These are phyloP conservation scores for Rhea americana DNA, from an alignment of 2,113 vertebrate genomes.

Conservation along the genomic window DNA sequence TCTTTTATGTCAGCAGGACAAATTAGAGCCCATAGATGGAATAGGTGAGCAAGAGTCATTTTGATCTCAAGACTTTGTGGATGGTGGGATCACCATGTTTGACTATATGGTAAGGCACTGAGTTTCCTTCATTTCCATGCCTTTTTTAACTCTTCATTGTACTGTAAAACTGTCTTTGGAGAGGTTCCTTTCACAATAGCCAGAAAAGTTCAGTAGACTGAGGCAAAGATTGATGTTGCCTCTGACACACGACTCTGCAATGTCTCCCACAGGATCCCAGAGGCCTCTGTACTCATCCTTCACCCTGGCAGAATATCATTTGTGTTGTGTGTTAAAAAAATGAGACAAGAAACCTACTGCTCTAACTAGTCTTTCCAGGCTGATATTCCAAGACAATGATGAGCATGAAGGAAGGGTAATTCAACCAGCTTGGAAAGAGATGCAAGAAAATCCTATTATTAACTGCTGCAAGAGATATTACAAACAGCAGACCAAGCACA, in stretches of 20 bases:
- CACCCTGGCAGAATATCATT: neutral
- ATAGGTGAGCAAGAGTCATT: neutral
- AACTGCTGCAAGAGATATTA: neutral
- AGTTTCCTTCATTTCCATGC: neutral
- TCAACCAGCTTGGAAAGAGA: neutral
- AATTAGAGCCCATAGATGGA: neutral
- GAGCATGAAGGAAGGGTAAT: neutral
- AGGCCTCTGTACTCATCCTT: neutral
- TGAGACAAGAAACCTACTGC: neutral
- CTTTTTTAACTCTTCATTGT: neutral
- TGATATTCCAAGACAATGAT: neutral
- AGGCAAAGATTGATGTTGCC: conserved; percentile 18
- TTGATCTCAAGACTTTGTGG: neutral
- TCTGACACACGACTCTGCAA: neutral
- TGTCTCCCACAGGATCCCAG: neutral
- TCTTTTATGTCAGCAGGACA: neutral
- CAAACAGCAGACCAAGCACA: neutral
- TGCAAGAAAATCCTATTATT: neutral
- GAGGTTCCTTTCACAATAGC: neutral
- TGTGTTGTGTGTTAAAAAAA: neutral
- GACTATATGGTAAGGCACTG: neutral
- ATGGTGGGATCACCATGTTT: neutral
- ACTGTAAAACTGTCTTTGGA: neutral
- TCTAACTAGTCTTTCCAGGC: neutral
- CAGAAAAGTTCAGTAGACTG: neutral